Percentiles rank a stretch among this genome's conserved stretches.
Conservation (phyloP, 2,113 vertebrate species). For the Dipodomys ordii region DNA sequence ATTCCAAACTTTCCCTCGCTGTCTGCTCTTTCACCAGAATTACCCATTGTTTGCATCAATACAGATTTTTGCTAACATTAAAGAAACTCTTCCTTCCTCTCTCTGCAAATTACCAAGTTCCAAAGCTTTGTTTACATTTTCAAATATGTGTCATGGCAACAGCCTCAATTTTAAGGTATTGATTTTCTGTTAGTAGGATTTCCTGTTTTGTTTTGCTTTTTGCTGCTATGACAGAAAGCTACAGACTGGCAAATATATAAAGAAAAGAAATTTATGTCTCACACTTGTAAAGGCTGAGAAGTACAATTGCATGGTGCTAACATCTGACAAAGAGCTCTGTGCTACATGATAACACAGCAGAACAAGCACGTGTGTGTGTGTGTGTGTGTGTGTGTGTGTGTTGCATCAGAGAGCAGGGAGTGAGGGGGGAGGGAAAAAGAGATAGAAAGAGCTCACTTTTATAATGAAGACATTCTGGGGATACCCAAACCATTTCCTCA, state of each 20-base stretch:
- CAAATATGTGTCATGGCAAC: neutral
- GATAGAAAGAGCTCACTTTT: neutral
- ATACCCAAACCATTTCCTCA: neutral
- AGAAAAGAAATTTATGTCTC: neutral
- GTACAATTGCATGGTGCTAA: neutral
- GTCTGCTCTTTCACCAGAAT: neutral
- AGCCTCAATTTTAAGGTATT: neutral
- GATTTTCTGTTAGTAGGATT: neutral
- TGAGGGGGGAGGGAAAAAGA: too few relatives aligned
- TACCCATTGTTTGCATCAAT: neutral
- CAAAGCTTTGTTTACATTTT: neutral
- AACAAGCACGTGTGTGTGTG: neutral
- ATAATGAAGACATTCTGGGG: neutral
- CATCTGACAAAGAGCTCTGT: neutral
- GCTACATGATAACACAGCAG: neutral
- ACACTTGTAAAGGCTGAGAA: neutral
- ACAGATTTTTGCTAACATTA: neutral
- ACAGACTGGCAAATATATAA: neutral
- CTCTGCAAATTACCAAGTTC: neutral
- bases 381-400: too few relatives aligned
- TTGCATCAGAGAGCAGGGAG: too few relatives aligned
- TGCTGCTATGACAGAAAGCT: neutral
- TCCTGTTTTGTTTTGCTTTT: neutral
- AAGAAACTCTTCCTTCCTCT: neutral
- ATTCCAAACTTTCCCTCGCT: neutral